These are phyloP conservation scores for Phytoseiulus persimilis DNA, from an alignment of 2,888 invertebrate genomes.

Conservation along the genomic window DNA sequence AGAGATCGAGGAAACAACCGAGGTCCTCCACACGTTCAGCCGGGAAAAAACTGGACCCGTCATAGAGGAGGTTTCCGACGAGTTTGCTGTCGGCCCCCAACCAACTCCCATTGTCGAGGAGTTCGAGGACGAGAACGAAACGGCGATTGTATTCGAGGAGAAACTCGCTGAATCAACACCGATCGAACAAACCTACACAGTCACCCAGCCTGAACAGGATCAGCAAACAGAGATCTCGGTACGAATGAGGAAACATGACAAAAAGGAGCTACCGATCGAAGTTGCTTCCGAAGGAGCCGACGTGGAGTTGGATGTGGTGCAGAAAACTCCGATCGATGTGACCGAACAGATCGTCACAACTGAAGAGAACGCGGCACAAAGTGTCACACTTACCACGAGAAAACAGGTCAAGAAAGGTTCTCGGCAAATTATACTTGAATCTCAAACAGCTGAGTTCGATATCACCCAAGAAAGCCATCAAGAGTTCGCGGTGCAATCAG, in stretches of 20 bases:
- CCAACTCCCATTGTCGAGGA: slow-evolving; percentile 14
- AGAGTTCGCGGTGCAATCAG: slow-evolving; percentile 40
- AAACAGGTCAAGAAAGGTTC: slow-evolving; percentile 36
- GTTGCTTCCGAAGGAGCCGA: slow-evolving; percentile 27
- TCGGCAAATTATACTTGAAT: slow-evolving; percentile 35
- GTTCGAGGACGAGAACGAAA: slow-evolving; percentile 40
- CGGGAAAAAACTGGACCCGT: slow-evolving; percentile 47
- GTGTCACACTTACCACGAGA: slow-evolving; percentile 8
- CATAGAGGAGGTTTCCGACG: slow-evolving; percentile 44
- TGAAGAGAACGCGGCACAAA: slow-evolving; percentile 39
- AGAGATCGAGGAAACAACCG: slow-evolving; percentile 48
- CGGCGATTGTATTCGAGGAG: slow-evolving; percentile 40
- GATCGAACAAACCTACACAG: slow-evolving; percentile 8
- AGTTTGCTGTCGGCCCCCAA: slow-evolving; percentile 39
- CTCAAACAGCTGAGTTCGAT: slow-evolving; percentile 35
- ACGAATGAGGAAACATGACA: slow-evolving; percentile 32
- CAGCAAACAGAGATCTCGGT: slow-evolving; percentile 21
- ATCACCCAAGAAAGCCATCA: slow-evolving; percentile 19
- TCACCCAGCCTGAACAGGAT: slow-evolving; percentile 11
- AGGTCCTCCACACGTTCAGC: slow-evolving; percentile 42
- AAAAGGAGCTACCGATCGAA: slow-evolving; percentile 34
- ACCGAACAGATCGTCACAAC: slow-evolving; percentile 36
- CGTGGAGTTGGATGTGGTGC: not conserved
- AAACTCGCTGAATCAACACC: slow-evolving; percentile 40
- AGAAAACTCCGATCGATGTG: slow-evolving; percentile 31